Evolutionary conservation across 2,888 invertebrate species (phyloP), one percentile per base, ranked within the genome.

Genomic region (Pelosia muscerda): DNA sequence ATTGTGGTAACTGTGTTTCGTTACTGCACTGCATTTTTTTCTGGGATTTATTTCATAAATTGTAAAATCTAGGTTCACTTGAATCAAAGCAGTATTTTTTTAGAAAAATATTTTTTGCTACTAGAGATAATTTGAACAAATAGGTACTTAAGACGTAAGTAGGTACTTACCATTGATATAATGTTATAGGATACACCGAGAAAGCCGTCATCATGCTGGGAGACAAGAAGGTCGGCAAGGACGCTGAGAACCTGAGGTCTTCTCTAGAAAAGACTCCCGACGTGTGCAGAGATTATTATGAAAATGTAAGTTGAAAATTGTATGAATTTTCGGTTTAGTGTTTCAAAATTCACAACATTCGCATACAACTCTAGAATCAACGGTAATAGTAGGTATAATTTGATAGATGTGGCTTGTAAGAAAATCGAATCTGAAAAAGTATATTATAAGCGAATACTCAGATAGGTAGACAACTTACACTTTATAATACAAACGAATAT

Each of bases 221-320:
- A 19, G 97, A 97, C 83, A 96, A 96, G 90, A 97, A 96, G 83
- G 95, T 95, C 53, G 91, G 95, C 62, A 95, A 95, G 78, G 96
- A 96, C 58, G 94, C 93, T 10, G 84, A 95, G 10, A 95, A 95
- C 15, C 86, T 96, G 25, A 95, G 96, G 72, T 88, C 92, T 25
- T 96, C 96, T 5, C 84, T 97, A 1, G 88, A 91, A 23, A 85
- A 91, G 23, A 81, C 85, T 22, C 95, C 96, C 71, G 97, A 97
- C 82, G 95, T 96, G 79, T 98, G 98, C 88, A 95, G 96, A 49
- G 96, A 96, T 71, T 96, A 97, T 77, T 95, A 96, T 13, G 92
- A 96, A 69, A 90, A 93, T 68, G 96, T 97, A 81, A 95, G 95
- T 93, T 26, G 6, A 56, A 56, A 15, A 4, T 19, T 54, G 28